phyloP scores from a whole-genome alignment of 2,113 vertebrate species.

The Microtus richardsoni region DNA sequence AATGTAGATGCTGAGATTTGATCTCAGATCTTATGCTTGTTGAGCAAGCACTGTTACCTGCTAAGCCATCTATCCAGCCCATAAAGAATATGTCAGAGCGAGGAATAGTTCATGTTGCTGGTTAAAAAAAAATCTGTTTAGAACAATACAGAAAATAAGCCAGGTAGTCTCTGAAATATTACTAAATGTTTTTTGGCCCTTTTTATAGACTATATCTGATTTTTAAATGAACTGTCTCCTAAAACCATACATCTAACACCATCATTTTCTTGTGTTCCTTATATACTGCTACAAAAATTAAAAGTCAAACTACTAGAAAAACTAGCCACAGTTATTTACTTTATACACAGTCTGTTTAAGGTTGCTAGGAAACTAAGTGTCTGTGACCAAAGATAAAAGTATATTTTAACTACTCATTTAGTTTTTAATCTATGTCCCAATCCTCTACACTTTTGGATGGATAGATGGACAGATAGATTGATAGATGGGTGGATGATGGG shows the following conservation, averaged over 20 bases:
- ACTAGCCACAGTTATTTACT: constrained; percentile 66
- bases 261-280: constrained; percentile 77
- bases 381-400: constrained; percentile 30
- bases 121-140: constrained; percentile 58
- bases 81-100: background rate
- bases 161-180: constrained; percentile 69
- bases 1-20: background rate
- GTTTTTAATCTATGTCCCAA: constrained; percentile 5
- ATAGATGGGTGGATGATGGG: background rate
- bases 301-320: constrained; percentile 80
- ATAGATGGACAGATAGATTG: no score
- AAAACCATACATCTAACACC: constrained; percentile 79
- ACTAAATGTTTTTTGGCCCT: constrained; percentile 71
- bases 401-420: constrained; percentile 41
- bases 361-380: constrained; percentile 49
- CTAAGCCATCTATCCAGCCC: background rate
- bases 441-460: background rate
- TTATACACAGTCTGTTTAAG: constrained; percentile 49
- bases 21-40: background rate
- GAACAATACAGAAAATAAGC: constrained; percentile 72
- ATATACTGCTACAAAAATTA: constrained; percentile 60
- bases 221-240: constrained; percentile 74
- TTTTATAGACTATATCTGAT: constrained; percentile 70
- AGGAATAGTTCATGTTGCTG: constrained; percentile 25
- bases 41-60: background rate